These are phyloP conservation scores for Morphnarchus princeps DNA, from an alignment of 2,113 vertebrate genomes.

Conservation along the genomic window DNA sequence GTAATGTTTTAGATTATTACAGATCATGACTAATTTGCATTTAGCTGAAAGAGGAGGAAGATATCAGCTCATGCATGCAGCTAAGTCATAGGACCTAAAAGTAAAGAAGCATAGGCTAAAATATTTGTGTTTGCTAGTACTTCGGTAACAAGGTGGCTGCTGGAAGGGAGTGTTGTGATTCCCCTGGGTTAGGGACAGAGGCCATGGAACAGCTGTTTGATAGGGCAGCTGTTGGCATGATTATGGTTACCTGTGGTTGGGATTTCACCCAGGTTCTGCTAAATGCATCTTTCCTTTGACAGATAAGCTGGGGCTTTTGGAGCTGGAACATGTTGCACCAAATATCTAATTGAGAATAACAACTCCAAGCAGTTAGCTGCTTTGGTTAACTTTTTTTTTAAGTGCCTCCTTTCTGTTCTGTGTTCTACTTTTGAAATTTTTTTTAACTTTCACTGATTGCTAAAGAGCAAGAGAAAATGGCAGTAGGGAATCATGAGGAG, in stretches of 20 bases:
- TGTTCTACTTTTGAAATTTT: neutral
- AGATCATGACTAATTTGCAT: neutral
- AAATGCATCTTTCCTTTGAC: neutral
- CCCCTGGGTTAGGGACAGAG: neutral
- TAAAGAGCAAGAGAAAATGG: neutral
- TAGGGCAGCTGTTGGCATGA: neutral
- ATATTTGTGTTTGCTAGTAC: neutral
- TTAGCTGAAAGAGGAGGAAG: neutral
- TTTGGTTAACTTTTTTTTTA: neutral
- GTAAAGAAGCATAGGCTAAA: neutral
- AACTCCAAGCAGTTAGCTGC: neutral
- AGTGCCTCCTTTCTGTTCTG: neutral
- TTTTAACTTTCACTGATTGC: neutral
- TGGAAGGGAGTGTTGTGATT: neutral
- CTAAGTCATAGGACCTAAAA: neutral
- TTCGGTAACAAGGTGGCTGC: neutral
- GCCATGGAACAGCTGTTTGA: neutral
- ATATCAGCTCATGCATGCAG: accelerated
- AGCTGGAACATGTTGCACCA: neutral
- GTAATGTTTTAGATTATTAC: neutral
- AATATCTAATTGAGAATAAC: neutral
- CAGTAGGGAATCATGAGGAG: neutral
- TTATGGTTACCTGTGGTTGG: neutral
- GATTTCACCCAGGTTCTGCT: neutral
- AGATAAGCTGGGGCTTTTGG: neutral